Conservation (phyloP, 2,113 vertebrate genomes). For the Anolis sagrei region DNA sequence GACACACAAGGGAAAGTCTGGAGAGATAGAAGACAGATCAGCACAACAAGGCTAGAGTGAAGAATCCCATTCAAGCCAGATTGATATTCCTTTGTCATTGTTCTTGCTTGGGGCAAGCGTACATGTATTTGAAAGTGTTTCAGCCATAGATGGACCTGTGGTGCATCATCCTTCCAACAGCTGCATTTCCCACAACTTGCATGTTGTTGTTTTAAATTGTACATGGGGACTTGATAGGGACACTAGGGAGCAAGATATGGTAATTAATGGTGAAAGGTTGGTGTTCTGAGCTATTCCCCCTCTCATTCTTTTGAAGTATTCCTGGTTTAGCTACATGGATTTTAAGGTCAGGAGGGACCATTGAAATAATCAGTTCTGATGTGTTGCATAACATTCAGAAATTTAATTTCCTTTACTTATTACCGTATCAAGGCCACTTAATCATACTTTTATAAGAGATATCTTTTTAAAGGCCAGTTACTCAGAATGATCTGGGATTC, state of each 20-base stretch:
- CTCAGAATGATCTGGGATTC: neutral
- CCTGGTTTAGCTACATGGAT: conserved; percentile 1
- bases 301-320: neutral
- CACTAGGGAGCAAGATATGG: neutral
- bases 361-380: conserved; percentile 29
- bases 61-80: neutral
- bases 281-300: neutral
- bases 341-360: conserved; percentile 25
- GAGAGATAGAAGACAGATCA: neutral
- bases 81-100: neutral
- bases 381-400: conserved; percentile 28
- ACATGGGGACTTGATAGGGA: neutral
- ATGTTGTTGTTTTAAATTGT: neutral
- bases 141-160: no score
- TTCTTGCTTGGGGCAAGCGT: neutral
- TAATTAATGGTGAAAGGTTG: conserved; percentile 24
- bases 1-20: neutral
- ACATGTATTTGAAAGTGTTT: neutral
- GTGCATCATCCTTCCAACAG: neutral
- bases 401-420: conserved; percentile 26
- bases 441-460: conserved; percentile 6
- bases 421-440: conserved; percentile 10
- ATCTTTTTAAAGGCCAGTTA: conserved; percentile 14
- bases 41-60: neutral
- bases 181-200: neutral